phyloP scores from a whole-genome alignment of 2,888 invertebrate species.

The Omphaloscelis lunosa region DNA sequence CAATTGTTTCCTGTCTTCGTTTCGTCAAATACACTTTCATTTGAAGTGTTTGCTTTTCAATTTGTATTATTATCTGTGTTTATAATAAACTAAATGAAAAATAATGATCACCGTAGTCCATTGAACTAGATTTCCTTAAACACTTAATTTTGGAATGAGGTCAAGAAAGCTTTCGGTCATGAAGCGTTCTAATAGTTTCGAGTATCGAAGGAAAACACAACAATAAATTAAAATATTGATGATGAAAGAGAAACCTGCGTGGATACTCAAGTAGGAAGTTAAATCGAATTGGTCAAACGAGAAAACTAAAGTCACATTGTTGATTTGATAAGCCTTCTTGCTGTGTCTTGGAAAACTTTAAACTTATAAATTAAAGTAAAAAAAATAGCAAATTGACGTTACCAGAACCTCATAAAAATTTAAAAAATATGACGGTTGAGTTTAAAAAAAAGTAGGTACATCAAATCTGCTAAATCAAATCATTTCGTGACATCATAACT shows the following conservation, averaged over 20 bases:
- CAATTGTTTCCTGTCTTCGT: background rate
- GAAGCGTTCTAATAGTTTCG: conserved; percentile 2
- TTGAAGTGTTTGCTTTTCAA: background rate
- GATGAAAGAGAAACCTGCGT: background rate
- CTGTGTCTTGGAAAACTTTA: background rate
- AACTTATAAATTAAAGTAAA: background rate
- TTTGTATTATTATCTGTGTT: background rate
- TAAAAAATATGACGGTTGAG: background rate
- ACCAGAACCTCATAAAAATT: background rate
- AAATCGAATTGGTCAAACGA: background rate
- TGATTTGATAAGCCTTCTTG: background rate
- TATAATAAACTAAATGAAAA: background rate
- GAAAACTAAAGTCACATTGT: background rate
- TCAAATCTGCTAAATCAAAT: conserved; percentile 15
- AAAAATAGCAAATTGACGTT: background rate
- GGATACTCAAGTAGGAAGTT: background rate
- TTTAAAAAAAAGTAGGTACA: conserved; percentile 7
- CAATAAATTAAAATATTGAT: background rate
- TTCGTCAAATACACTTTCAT: conserved; percentile 1
- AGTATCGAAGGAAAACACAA: background rate
- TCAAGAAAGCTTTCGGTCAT: conserved; percentile 40
- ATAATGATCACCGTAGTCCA: background rate
- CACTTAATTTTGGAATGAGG: conserved; percentile 32
- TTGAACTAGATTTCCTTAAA: conserved; percentile 24
- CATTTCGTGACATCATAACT: background rate